Evolutionary conservation across 2,888 invertebrate genomes (phyloP).

Genomic region (Hipparchia semele): DNA sequence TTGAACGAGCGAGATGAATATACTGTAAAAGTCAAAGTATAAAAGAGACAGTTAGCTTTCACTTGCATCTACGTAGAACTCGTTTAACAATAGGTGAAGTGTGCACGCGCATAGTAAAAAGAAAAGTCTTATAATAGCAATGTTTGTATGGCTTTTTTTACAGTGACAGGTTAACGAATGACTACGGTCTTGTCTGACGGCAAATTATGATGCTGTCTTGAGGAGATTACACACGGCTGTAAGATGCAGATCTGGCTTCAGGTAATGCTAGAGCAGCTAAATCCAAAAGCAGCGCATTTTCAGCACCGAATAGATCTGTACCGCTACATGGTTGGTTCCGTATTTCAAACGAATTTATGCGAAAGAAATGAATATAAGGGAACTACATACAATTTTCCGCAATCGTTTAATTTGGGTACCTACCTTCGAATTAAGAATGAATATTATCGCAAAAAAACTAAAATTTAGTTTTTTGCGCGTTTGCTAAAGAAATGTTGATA

Average conservation of each 20-base stretch:
- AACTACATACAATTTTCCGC: too few relatives aligned
- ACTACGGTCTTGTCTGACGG: background rate
- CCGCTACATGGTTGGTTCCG: too few relatives aligned
- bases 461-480: too few relatives aligned
- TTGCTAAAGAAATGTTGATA: too few relatives aligned
- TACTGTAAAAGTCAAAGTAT: conserved; percentile 18
- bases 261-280: background rate
- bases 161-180: conserved; percentile 17
- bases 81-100: conserved; percentile 67
- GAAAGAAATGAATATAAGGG: too few relatives aligned
- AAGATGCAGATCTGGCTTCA: too few relatives aligned
- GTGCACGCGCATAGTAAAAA: conserved; percentile 47
- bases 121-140: conserved; percentile 39
- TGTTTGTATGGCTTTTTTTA: conserved; percentile 24
- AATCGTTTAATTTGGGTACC: background rate
- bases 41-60: conserved; percentile 36
- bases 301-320: too few relatives aligned
- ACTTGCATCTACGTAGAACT: conserved; percentile 45
- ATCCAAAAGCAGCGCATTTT: background rate
- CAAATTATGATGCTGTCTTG: conserved; percentile 7
- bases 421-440: background rate
- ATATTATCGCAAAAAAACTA: background rate
- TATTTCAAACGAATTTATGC: too few relatives aligned
- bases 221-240: background rate
- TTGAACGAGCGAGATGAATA: conserved; percentile 43